These are phyloP conservation scores for Hyposmocoma kahamanoa DNA, from an alignment of 1,140 invertebrate species.

Conservation along the genomic window DNA sequence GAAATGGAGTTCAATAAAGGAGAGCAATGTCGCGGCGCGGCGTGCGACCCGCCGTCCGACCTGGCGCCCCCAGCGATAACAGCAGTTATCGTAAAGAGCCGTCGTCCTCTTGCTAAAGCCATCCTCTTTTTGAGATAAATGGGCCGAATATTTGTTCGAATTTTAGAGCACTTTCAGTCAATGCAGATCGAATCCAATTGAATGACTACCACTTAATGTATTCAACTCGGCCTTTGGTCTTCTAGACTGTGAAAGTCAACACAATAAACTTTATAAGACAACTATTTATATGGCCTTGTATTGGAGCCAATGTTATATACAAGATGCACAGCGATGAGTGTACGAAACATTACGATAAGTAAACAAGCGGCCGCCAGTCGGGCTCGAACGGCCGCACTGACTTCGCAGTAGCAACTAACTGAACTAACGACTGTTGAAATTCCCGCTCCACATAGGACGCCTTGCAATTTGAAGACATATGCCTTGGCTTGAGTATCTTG, in stretches of 20 bases:
- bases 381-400: constrained; percentile 7
- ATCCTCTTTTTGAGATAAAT: too few relatives aligned
- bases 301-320: too few relatives aligned
- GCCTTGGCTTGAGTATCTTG: not conserved
- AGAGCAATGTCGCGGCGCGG: constrained; percentile 41
- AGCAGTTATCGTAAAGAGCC: constrained; percentile 33
- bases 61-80: constrained; percentile 31
- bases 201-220: too few relatives aligned
- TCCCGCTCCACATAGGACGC: constrained; percentile 16
- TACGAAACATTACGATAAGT: constrained; percentile 2
- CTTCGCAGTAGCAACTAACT: constrained; percentile 4
- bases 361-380: constrained; percentile 4
- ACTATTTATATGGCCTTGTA: too few relatives aligned
- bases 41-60: constrained; percentile 25
- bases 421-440: constrained; percentile 32
- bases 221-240: too few relatives aligned
- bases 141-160: too few relatives aligned
- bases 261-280: too few relatives aligned
- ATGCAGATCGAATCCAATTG: too few relatives aligned
- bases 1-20: constrained; percentile 45
- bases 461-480: constrained; percentile 17
- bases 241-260: too few relatives aligned
- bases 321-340: not conserved
- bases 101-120: not conserved
- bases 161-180: too few relatives aligned